Conservation (phyloP, 2,888 invertebrate genomes). For the Diloba caeruleocephala region DNA sequence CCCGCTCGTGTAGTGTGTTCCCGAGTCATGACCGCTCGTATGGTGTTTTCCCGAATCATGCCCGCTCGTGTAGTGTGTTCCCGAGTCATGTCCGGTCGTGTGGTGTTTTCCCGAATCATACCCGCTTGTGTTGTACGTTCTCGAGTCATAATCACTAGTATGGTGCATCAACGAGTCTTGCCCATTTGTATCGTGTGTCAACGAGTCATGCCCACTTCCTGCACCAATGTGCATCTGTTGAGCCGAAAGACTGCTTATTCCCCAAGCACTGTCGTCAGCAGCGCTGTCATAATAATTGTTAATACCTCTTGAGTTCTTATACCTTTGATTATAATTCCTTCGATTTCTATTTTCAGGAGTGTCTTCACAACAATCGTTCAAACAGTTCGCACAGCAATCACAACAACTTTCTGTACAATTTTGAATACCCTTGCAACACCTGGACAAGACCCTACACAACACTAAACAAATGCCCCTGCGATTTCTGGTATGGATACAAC, state of each 20-base stretch:
- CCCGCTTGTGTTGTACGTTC: not conserved
- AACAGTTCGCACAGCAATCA: conserved; percentile 54
- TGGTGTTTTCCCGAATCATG: not conserved
- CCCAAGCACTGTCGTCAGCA: conserved; percentile 35
- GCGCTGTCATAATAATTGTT: conserved; percentile 17
- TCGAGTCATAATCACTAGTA: not conserved
- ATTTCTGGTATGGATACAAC: conserved; percentile 50
- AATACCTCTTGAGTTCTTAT: conserved; percentile 16
- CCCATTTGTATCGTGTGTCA: conserved; percentile 2
- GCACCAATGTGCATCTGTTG: conserved; percentile 15
- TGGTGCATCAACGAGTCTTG: not conserved
- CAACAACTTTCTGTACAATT: conserved; percentile 58
- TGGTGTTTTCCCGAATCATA: conserved; percentile 2
- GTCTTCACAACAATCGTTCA: conserved; percentile 59
- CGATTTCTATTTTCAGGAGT: conserved; percentile 37
- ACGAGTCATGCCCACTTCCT: not conserved
- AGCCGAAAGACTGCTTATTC: conserved; percentile 20
- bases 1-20: not conserved
- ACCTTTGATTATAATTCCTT: conserved; percentile 20
- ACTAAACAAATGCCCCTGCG: conserved; percentile 48
- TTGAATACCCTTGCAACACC: conserved; percentile 48
- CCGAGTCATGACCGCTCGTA: not conserved
- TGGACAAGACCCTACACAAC: conserved; percentile 49
- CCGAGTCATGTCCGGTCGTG: not conserved
- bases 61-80: conserved; percentile 6